These are phyloP conservation scores for Myrmophylax atrothorax DNA, from an alignment of 2,113 vertebrate species.

Conservation along the genomic window DNA sequence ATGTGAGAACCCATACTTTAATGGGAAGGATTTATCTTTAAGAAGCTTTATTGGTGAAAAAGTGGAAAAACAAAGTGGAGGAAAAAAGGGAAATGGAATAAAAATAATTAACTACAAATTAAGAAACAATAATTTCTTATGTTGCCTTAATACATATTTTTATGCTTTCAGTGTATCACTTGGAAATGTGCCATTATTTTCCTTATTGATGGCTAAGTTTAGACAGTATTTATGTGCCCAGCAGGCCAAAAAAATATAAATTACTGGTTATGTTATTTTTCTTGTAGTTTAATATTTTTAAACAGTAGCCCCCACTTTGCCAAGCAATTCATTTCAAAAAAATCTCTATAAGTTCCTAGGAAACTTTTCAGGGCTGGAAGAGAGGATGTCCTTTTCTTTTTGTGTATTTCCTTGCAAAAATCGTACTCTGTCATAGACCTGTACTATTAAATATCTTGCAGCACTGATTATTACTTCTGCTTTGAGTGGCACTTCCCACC, in stretches of 20 bases:
- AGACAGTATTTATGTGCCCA: background rate
- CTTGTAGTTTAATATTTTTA: background rate
- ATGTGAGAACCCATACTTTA: background rate
- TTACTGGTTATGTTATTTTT: background rate
- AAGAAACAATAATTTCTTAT: background rate
- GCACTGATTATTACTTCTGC: constrained; percentile 63
- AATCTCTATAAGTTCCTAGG: background rate
- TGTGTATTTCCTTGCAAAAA: constrained; percentile 31
- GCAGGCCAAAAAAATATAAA: background rate
- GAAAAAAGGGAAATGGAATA: background rate
- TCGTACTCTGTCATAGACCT: constrained; percentile 62
- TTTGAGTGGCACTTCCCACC: constrained; percentile 79
- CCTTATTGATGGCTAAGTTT: background rate
- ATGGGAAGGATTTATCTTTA: background rate
- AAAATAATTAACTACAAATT: background rate
- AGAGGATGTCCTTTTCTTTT: background rate
- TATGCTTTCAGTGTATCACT: background rate
- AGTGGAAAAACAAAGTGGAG: background rate
- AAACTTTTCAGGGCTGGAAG: background rate
- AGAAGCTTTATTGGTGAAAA: background rate
- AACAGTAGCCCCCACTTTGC: background rate
- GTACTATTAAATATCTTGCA: constrained; percentile 71
- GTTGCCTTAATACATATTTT: background rate
- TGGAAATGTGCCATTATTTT: background rate
- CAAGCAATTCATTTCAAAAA: background rate